phyloP scores from a whole-genome alignment of 1,140 invertebrate genomes.

The Macrobrachium rosenbergii region DNA sequence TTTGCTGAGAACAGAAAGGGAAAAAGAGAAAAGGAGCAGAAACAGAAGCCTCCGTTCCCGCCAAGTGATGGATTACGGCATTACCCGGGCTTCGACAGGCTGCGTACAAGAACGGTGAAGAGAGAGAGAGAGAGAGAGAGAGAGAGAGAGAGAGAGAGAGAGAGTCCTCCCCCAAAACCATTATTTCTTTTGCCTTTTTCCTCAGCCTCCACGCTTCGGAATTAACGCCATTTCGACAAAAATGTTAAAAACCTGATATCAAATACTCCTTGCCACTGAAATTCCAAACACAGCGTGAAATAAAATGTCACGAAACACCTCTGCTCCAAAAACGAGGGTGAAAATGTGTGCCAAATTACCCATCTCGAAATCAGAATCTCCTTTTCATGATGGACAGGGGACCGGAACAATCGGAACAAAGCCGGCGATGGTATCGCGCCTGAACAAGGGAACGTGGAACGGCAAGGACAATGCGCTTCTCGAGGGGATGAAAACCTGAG shows the following conservation, averaged over 20 bases:
- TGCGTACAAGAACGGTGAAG: conserved; percentile 23
- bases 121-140: background rate
- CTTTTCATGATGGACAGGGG: conserved; percentile 35
- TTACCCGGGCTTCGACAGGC: conserved; percentile 24
- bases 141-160: background rate
- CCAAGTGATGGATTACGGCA: conserved; percentile 32
- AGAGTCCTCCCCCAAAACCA: background rate
- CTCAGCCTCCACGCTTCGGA: background rate
- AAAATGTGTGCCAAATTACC: conserved; percentile 11
- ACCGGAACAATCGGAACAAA: conserved; percentile 29
- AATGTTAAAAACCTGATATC: too few species aligned
- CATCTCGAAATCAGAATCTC: conserved; percentile 8
- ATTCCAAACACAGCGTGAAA: too few species aligned
- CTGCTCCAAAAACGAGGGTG: too few species aligned
- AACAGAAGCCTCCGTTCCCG: too few species aligned
- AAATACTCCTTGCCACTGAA: too few species aligned
- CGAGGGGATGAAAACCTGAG: conserved; percentile 4
- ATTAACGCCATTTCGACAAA: too few species aligned
- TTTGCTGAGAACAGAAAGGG: background rate
- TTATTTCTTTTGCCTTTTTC: background rate
- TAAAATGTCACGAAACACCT: too few species aligned
- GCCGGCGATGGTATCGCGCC: conserved; percentile 12
- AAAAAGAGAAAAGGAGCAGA: background rate
- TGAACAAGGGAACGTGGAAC: background rate
- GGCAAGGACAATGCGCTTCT: background rate